These are phyloP conservation scores for Cairina moschata DNA, from an alignment of 2,113 vertebrate genomes.

Conservation along the genomic window DNA sequence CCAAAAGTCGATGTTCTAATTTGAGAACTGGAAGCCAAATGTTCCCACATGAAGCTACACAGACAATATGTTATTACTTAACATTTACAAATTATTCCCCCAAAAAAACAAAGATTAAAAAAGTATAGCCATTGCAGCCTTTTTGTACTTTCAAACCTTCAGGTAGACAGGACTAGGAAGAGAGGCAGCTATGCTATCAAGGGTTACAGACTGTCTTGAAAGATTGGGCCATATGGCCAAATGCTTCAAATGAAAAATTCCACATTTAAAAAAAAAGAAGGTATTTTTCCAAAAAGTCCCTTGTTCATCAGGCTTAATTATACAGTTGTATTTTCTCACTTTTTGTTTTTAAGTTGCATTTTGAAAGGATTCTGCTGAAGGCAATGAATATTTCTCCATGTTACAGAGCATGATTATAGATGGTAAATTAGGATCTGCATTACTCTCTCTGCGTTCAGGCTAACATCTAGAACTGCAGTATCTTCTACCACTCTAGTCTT, in stretches of 20 bases:
- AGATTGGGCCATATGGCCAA: neutral
- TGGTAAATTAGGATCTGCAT: neutral
- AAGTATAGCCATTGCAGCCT: neutral
- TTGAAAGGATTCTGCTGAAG: neutral
- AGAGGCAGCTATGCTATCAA: neutral
- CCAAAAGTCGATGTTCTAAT: constrained; percentile 8
- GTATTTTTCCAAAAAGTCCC: neutral
- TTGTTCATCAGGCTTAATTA: neutral
- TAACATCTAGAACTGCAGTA: neutral
- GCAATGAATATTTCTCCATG: neutral
- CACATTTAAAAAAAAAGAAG: neutral
- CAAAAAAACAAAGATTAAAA: neutral
- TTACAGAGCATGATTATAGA: neutral
- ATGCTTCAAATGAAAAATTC: neutral
- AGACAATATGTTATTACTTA: neutral
- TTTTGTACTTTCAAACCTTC: neutral
- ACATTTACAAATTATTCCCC: neutral
- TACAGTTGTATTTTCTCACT: neutral
- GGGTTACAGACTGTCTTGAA: neutral
- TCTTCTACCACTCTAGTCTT: neutral
- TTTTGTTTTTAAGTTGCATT: neutral
- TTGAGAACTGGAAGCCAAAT: constrained; percentile 36
- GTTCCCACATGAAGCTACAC: neutral
- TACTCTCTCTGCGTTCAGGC: neutral
- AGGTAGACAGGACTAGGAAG: neutral